A percentile compares a stretch with the other conserved stretches of the same genome.
These are phyloP conservation scores for Sebastes kiyomatsui DNA, from an alignment of 2,797 vertebrate genomes.

Conservation along the genomic window DNA sequence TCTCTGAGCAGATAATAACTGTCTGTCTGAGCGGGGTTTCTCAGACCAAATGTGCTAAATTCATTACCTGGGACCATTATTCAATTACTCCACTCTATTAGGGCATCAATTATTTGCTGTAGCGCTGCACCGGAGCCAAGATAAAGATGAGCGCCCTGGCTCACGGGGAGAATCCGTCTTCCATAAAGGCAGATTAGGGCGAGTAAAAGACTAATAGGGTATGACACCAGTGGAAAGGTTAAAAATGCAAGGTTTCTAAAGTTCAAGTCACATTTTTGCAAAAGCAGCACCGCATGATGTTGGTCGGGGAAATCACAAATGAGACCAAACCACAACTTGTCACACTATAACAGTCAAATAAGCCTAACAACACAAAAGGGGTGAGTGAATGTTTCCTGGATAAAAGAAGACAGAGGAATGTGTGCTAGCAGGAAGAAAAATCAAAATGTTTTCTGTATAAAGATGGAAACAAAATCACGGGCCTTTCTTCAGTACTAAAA, in stretches of 20 bases:
- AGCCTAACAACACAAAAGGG: neutral
- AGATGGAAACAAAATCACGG: neutral
- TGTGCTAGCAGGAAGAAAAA: neutral
- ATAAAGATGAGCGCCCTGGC: conserved; percentile 24
- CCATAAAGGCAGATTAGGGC: conserved; percentile 1
- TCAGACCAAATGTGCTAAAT: conserved; percentile 70
- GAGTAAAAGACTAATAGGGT: neutral
- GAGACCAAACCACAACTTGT: conserved; percentile 41
- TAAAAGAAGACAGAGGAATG: neutral
- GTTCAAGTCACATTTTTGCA: neutral
- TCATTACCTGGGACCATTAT: conserved; percentile 72
- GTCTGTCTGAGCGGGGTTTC: conserved; percentile 55
- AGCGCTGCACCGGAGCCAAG: conserved; percentile 30
- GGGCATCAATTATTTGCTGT: conserved; percentile 52
- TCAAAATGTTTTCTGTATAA: neutral
- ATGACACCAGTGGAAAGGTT: conserved; percentile 3
- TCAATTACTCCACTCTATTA: conserved; percentile 67
- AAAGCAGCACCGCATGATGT: conserved; percentile 2
- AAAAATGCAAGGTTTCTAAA: conserved; percentile 1
- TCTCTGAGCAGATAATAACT: conserved; percentile 63
- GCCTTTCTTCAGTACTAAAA: neutral
- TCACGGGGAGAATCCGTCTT: conserved; percentile 22
- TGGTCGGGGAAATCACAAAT: conserved; percentile 28
- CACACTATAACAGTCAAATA: conserved; percentile 28
- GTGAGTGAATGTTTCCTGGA: conserved; percentile 12